These are phyloP conservation scores for Poecilobothrus nobilitatus DNA, from an alignment of 2,888 invertebrate genomes.

Conservation along the genomic window DNA sequence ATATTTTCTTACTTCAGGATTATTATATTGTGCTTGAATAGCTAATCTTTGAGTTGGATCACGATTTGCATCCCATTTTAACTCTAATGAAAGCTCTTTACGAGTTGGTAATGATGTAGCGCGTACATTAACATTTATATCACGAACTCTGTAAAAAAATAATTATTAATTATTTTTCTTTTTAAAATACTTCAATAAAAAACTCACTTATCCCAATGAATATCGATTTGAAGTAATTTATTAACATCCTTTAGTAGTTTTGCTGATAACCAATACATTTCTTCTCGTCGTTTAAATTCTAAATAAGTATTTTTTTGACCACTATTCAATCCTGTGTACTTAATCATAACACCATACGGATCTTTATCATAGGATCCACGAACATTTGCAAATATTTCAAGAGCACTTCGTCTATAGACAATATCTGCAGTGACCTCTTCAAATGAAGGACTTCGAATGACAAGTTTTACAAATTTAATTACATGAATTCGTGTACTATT, in stretches of 20 bases:
- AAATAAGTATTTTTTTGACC: constrained; percentile 56
- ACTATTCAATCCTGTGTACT: constrained; percentile 53
- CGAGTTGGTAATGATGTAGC: constrained; percentile 51
- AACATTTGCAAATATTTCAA: constrained; percentile 58
- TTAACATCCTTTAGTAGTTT: constrained; percentile 58
- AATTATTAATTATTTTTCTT: too few species aligned
- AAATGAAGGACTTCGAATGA: constrained; percentile 65
- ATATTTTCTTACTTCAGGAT: constrained; percentile 53
- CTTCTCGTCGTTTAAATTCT: constrained; percentile 56
- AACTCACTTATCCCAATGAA: constrained; percentile 72
- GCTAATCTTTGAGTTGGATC: constrained; percentile 58
- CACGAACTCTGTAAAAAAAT: constrained; percentile 53
- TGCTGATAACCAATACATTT: constrained; percentile 58
- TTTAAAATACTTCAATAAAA: too few species aligned
- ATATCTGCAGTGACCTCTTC: constrained; percentile 58
- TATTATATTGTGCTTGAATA: constrained; percentile 52
- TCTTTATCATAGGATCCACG: constrained; percentile 55
- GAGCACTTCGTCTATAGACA: constrained; percentile 59
- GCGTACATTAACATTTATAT: constrained; percentile 60
- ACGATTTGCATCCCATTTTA: constrained; percentile 81
- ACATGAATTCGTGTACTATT: constrained; percentile 57
- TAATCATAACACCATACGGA: constrained; percentile 57
- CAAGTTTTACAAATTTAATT: constrained; percentile 60
- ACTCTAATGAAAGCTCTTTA: constrained; percentile 60
- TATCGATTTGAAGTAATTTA: constrained; percentile 57